These are phyloP conservation scores for Syngnathus typhle DNA, from an alignment of 2,113 vertebrate genomes.

Conservation along the genomic window DNA sequence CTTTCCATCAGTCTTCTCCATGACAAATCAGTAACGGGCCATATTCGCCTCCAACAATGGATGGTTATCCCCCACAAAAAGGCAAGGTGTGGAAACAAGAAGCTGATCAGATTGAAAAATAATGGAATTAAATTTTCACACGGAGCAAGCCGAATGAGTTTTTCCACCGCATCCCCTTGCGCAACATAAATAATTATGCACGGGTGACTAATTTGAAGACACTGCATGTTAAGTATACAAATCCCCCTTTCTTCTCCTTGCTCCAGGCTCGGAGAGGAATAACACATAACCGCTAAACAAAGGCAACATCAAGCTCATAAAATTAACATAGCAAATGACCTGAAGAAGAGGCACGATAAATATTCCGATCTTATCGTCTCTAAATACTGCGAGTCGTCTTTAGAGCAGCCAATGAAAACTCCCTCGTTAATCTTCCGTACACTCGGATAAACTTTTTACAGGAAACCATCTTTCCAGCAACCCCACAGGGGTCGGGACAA, in stretches of 20 bases:
- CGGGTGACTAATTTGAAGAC: constrained; percentile 90
- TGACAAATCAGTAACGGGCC: constrained; percentile 43
- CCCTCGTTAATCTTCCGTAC: constrained; percentile 80
- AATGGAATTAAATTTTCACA: constrained; percentile 83
- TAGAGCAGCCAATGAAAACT: constrained; percentile 86
- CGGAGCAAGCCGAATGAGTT: constrained; percentile 86
- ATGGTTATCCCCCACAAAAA: constrained; percentile 48
- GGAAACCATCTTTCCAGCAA: constrained; percentile 84
- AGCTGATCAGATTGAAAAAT: constrained; percentile 62
- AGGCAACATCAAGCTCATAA: constrained; percentile 90
- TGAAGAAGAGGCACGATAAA: constrained; percentile 88
- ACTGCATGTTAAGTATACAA: constrained; percentile 90
- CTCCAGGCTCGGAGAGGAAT: constrained; percentile 82
- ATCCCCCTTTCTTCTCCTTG: constrained; percentile 77
- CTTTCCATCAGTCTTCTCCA: constrained; percentile 36
- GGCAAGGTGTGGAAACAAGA: constrained; percentile 77
- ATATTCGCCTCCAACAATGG: constrained; percentile 55
- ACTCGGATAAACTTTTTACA: constrained; percentile 82
- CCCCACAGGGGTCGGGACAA: constrained; percentile 81
- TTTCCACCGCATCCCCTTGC: constrained; percentile 76
- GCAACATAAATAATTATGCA: constrained; percentile 92
- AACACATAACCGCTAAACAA: constrained; percentile 87
- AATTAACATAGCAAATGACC: constrained; percentile 97
- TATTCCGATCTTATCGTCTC: constrained; percentile 83
- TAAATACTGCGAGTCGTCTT: constrained; percentile 71